Evolutionary conservation across 1,140 invertebrate species (phyloP).

Genomic region (Druon quercuslanigerum): DNA sequence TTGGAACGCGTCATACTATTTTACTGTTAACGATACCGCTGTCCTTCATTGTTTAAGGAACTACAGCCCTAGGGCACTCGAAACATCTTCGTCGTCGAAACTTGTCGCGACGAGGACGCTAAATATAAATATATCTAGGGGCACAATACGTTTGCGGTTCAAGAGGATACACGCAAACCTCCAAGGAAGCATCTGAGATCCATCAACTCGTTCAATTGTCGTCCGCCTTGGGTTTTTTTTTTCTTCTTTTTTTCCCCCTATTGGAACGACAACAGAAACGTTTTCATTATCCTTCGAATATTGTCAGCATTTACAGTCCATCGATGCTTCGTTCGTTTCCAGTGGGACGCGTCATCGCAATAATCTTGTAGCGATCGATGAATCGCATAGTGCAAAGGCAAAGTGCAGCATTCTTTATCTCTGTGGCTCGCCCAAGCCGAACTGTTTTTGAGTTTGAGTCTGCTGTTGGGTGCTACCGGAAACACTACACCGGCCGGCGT

Average conservation of each 20-base stretch:
- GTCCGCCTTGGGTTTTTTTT: not conserved
- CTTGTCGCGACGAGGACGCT: not conserved
- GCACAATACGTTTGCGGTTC: not conserved
- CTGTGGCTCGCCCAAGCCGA: constrained; percentile 68
- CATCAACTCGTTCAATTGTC: constrained; percentile 31
- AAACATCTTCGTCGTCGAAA: not conserved
- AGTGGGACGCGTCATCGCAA: constrained; percentile 17
- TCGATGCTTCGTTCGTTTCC: constrained; percentile 15
- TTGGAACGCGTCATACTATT: constrained; percentile 43
- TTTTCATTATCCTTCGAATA: not conserved
- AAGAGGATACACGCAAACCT: not conserved
- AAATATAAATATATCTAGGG: not conserved
- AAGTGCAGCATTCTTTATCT: constrained; percentile 66
- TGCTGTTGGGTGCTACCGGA: constrained; percentile 63
- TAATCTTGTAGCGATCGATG: constrained; percentile 23
- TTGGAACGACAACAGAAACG: not conserved
- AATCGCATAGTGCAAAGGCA: constrained; percentile 21
- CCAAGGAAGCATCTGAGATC: constrained; percentile 13
- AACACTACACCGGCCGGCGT: constrained; percentile 67
- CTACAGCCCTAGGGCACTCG: constrained; percentile 45
- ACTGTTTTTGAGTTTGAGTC: constrained; percentile 65
- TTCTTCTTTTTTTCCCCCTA: not conserved
- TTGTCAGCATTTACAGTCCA: constrained; percentile 25
- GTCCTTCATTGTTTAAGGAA: constrained; percentile 52
- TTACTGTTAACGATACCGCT: constrained; percentile 43